Evolutionary conservation across 2,113 vertebrate species (phyloP).

Genomic region (Ciconia boyciana): DNA sequence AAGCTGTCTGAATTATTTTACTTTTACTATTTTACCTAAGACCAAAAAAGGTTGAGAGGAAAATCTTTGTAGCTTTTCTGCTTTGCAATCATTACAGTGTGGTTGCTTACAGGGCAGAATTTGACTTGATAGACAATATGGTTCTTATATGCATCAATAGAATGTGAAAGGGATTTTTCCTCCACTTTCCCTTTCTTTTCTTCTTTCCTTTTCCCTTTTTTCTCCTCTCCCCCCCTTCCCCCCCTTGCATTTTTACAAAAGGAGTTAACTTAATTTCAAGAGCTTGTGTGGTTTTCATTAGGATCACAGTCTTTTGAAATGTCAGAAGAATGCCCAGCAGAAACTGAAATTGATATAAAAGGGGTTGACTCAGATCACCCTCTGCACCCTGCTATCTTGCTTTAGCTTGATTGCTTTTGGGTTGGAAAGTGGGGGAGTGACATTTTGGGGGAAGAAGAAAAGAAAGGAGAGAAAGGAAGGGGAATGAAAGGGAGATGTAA

Average conservation of each 20-base stretch:
- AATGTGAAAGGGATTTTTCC: conserved; percentile 42
- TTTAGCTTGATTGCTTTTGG: neutral
- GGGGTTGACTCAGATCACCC: conserved; percentile 19
- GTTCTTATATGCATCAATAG: conserved; percentile 59
- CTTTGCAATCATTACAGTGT: neutral
- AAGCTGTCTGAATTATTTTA: neutral
- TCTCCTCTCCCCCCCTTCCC: neutral
- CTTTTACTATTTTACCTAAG: neutral
- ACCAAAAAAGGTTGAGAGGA: accelerated
- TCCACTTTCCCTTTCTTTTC: neutral
- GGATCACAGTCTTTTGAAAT: conserved; percentile 75
- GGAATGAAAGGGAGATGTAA: neutral
- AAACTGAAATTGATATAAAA: conserved; percentile 68
- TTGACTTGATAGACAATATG: conserved; percentile 26
- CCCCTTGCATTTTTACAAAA: conserved; percentile 11
- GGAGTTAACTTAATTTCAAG: conserved; percentile 76
- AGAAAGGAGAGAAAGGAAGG: neutral
- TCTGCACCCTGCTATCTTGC: neutral
- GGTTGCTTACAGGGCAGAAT: conserved; percentile 48
- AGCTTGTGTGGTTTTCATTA: conserved; percentile 80
- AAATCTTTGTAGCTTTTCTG: neutral
- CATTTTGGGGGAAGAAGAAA: neutral
- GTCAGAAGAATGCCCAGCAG: conserved; percentile 63
- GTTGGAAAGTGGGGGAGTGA: neutral
- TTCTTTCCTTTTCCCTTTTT: neutral